A percentile compares a stretch with the other conserved stretches of the same genome.
These are phyloP conservation scores for Formicarius rufipectus DNA, from an alignment of 2,113 vertebrate genomes.

Conservation along the genomic window DNA sequence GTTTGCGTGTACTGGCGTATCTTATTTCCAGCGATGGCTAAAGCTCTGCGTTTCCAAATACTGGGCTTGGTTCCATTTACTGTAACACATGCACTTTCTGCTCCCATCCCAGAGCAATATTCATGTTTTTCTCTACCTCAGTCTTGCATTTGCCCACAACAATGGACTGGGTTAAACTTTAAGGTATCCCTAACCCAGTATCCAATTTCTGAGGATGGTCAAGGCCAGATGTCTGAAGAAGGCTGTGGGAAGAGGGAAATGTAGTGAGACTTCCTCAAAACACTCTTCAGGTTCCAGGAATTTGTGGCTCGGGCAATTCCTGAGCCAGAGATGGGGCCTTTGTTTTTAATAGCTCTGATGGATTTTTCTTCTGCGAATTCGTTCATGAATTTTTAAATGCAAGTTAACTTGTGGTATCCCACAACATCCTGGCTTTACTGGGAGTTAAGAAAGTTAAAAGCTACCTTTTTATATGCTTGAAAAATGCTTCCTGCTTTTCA, in stretches of 20 bases:
- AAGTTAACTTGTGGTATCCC: constrained; percentile 57
- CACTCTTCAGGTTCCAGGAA: constrained; percentile 46
- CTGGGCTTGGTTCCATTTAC: background rate
- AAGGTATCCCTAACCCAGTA: background rate
- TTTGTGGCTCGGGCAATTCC: constrained; percentile 18
- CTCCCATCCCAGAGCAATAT: background rate
- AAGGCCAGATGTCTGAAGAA: constrained; percentile 1
- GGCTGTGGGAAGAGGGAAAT: constrained; percentile 17
- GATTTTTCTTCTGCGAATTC: constrained; percentile 61
- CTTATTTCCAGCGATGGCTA: background rate
- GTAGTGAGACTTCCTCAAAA: constrained; percentile 57
- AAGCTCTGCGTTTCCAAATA: background rate
- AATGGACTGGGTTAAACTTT: background rate
- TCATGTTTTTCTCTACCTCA: background rate
- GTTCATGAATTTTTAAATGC: constrained; percentile 25
- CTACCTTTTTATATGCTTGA: constrained; percentile 33
- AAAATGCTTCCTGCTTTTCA: constrained; percentile 1
- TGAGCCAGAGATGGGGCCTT: constrained; percentile 43
- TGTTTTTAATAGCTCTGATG: constrained; percentile 56
- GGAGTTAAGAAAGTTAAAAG: constrained; percentile 7
- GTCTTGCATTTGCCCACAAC: background rate
- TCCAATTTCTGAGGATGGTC: background rate
- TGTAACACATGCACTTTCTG: background rate
- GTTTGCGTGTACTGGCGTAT: background rate
- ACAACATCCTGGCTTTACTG: constrained; percentile 38